Evolutionary conservation across 2,797 vertebrate species (phyloP), one percentile per base, ranked within the genome.

Genomic region (Alosa sapidissima): DNA sequence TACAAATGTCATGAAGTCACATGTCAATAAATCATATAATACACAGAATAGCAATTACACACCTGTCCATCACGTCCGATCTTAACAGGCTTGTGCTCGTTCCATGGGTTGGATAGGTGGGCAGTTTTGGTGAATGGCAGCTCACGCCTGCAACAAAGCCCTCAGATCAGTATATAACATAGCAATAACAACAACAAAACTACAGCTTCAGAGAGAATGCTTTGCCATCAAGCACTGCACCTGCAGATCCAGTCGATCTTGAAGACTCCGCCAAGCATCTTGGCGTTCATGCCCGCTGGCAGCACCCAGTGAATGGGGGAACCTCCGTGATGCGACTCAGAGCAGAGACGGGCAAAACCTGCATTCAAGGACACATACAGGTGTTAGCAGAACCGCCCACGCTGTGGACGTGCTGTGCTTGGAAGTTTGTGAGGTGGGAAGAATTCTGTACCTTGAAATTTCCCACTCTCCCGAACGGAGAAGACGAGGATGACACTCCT

Each of bases 211-310:
- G 28, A 72, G 11, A 36, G 10, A 72, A 33, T 0, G n/a, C 1
- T 24, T 47, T 68, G 4, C 13, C 62, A 28, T 33, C 28, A 0
- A 33, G 21, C 48, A 72, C 19, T 14, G 33, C 94, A 98, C 98
- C 98, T 98, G 97, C 98, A 99, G 87, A 99, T 98, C 98, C 98
- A 99, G 93, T 99, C 97, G 88, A 99, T 99, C 94, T 98, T 98
- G 91, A 99, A 99, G 65, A 99, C 98, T 60, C 98, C 98, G n/a
- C 98, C 98, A 83, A 99, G 94, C 98, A 99, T 99, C 94, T 99
- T 99, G 85, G 98, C 98, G 82, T 95, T 99, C 97, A 99, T 99
- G 90, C 98, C 98, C 21, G 97, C 97, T 85, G 98, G 98, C 85
- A 99, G 95, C 10, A 99, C 98, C 98, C 98, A 99, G 91, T 99